phyloP scores from a whole-genome alignment of 2,797 vertebrate genomes.

The Peromyscus attwateri region DNA sequence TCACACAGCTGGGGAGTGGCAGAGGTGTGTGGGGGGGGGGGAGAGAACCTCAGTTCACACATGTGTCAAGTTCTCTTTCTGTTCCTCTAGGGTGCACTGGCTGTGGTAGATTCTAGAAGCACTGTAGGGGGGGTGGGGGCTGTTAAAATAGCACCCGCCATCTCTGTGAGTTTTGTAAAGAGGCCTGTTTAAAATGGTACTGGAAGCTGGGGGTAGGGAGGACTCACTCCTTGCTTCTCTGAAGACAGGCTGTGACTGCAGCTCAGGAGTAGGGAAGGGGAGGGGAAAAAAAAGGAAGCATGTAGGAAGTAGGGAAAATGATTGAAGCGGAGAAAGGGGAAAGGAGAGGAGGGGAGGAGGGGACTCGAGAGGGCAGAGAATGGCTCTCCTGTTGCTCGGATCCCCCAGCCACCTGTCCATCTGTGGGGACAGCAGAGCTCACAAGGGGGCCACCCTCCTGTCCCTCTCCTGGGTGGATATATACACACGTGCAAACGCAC shows the following conservation, averaged over 20 bases:
- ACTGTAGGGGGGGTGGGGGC: neutral
- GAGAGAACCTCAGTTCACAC: too few species aligned
- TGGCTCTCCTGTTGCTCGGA: rapidly evolving
- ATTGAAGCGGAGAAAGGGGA: neutral
- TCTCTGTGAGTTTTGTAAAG: neutral
- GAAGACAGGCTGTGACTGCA: neutral
- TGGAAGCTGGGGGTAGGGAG: neutral
- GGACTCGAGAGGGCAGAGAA: neutral
- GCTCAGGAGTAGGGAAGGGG: too few species aligned
- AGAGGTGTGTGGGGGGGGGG: neutral
- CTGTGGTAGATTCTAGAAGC: neutral
- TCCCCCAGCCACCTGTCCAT: neutral
- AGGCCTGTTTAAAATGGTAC: neutral
- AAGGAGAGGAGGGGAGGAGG: rapidly evolving
- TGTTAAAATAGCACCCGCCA: neutral
- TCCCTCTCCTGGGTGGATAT: too few species aligned
- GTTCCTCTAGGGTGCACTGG: neutral
- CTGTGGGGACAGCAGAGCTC: neutral
- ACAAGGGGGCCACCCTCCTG: rapidly evolving
- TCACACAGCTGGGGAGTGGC: neutral
- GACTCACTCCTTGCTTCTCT: neutral
- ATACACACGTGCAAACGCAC: too few species aligned
- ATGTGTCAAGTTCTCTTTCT: neutral
- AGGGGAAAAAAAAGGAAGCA: neutral
- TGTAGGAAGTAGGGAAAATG: neutral